Conservation (phyloP, 2,888 invertebrate species). For the Tenthredo notha region DNA sequence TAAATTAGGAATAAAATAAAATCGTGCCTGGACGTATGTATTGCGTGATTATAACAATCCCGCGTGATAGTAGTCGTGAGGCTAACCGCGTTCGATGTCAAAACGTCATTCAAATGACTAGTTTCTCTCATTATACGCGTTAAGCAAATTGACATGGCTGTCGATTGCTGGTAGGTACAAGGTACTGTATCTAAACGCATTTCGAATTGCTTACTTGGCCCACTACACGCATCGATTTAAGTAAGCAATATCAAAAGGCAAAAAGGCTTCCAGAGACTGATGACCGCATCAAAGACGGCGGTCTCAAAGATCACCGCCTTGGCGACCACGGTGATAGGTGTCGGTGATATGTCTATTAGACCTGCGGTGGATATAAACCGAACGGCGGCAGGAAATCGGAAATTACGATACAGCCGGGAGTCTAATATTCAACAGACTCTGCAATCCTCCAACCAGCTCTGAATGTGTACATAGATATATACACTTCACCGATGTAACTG, state of each 20-base stretch:
- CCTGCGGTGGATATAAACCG: conserved; percentile 48
- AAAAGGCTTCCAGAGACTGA: conserved; percentile 50
- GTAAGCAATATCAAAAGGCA: conserved; percentile 59
- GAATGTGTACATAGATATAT: conserved; percentile 1
- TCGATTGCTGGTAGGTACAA: conserved; percentile 8
- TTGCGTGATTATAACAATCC: neutral
- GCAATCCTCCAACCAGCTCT: neutral
- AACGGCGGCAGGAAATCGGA: conserved; percentile 66
- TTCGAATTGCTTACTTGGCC: neutral
- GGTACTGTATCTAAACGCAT: neutral
- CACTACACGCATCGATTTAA: conserved; percentile 57
- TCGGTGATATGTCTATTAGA: conserved; percentile 56
- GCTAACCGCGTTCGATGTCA: conserved; percentile 8
- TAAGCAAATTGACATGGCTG: conserved; percentile 29
- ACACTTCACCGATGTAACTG: neutral
- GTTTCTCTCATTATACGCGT: conserved; percentile 2
- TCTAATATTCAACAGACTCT: conserved; percentile 45
- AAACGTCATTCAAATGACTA: conserved; percentile 7
- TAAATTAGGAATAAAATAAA: neutral
- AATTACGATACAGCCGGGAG: conserved; percentile 60
- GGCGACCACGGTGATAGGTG: conserved; percentile 50
- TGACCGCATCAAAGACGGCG: conserved; percentile 52
- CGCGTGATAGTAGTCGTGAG: neutral
- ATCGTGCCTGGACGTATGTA: neutral
- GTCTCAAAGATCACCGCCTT: conserved; percentile 48